Evolutionary conservation across 2,113 vertebrate genomes (phyloP).

Genomic region (Lota lota): DNA sequence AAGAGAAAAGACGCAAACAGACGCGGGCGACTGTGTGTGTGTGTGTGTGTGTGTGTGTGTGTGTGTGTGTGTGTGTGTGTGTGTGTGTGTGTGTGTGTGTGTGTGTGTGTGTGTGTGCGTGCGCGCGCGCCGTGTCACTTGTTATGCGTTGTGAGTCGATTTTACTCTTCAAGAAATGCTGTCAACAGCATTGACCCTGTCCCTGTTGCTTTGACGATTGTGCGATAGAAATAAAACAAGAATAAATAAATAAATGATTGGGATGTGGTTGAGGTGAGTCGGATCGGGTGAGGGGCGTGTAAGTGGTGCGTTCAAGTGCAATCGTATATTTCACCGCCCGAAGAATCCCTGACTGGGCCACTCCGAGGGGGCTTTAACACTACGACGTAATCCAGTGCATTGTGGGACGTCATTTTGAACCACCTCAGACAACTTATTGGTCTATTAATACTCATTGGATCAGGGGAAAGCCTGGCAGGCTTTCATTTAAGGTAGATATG

Average conservation of each 20-base stretch:
- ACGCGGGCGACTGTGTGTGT: background rate
- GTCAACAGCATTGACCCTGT: too few relatives aligned
- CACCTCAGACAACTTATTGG: too few relatives aligned
- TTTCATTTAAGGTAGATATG: conserved; percentile 10
- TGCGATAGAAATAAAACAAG: background rate
- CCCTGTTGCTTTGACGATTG: background rate
- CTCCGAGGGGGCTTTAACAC: background rate
- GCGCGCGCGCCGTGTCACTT: too few relatives aligned
- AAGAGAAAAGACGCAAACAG: background rate
- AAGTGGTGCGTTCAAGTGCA: conserved; percentile 9
- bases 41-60: background rate
- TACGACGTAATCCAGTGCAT: too few relatives aligned
- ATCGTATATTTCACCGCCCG: background rate
- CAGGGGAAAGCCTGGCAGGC: background rate
- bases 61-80: background rate
- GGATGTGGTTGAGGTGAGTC: too few relatives aligned
- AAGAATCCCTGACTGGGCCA: conserved; percentile 15
- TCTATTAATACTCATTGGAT: too few relatives aligned
- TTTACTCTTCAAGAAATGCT: background rate
- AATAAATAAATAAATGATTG: background rate
- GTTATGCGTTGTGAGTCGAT: background rate
- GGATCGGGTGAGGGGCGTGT: too few relatives aligned
- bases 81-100: conserved; percentile 11
- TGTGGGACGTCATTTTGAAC: too few relatives aligned
- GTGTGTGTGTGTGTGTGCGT: background rate